Base-by-base conservation (phyloP, 2,113 vertebrate genomes). In the Chaenogobius annularis region DNA sequence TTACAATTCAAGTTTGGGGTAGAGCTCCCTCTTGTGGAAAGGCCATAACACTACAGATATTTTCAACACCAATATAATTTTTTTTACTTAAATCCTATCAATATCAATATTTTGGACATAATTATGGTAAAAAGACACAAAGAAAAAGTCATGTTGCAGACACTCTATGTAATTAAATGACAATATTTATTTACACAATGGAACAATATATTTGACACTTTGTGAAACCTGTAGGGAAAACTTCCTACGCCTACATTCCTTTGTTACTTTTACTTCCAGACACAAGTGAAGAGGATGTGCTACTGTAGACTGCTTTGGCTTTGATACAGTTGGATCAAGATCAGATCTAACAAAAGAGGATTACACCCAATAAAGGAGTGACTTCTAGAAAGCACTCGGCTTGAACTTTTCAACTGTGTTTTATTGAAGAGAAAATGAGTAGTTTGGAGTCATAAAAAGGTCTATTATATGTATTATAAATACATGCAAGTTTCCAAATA, bases 21-120 rank as follows among this genome's bases (percentile, higher is more conserved):
- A 71, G 58, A 77, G 1, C 69, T 75, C 84, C 90, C 81, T n/a
- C 90, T 73, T 82, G 86, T 85, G 90, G 50, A 19, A 7, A 69
- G 81, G 67, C 3, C 54, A 40, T 26, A 75, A 69, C 44, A 65
- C 56, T 86, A 71, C 90, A 82, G 40, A 8, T 40, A 13, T 37
- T 46, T 2, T 10, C 44, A 10, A 56, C 50, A 22, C 12, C 5
- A 20, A 54, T 65, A 70, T 15, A 5, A 17, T 10, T 15, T 8
- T 19, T 50, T 8, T 19, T 50, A 17, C 15, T 19, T 17, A 7
- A 50, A 50, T 7, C 37, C 37, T 40, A 7, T 40, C 5, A 40
- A 40, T 31, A 4, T 31, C 14, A 50, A 50, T 50, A 74, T 54
- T 40, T 65, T 44, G 37, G 37, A 3, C 62, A 64, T 65, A 14